Evolutionary conservation across 2,888 invertebrate genomes (phyloP).

Genomic region (Pocota personata): DNA sequence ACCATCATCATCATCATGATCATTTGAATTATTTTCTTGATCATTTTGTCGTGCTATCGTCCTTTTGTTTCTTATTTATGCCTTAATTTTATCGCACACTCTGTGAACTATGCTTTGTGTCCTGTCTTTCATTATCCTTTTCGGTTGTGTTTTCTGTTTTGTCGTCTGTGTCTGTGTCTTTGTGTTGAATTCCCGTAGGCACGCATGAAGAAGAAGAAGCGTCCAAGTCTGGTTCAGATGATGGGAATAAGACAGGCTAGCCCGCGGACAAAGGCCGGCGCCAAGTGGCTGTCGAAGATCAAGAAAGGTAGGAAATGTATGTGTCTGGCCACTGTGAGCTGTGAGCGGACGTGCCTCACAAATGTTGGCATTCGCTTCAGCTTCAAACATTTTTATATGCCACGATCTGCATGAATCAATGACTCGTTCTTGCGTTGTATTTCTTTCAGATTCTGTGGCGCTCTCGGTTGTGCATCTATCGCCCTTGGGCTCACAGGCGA

Average conservation of each 20-base stretch:
- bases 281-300: constrained; percentile 94
- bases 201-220: constrained; percentile 88
- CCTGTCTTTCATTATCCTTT: constrained; percentile 43
- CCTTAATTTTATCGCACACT: constrained; percentile 9
- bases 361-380: constrained; percentile 53
- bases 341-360: constrained; percentile 37
- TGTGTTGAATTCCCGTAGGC: constrained; percentile 82
- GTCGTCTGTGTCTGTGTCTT: constrained; percentile 65
- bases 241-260: constrained; percentile 91
- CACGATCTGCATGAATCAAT: constrained; percentile 26
- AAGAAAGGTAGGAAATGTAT: constrained; percentile 90
- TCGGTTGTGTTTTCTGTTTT: constrained; percentile 55
- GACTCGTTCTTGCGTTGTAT: constrained; percentile 54
- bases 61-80: constrained; percentile 21
- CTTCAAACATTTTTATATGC: constrained; percentile 11
- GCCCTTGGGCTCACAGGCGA: constrained; percentile 92
- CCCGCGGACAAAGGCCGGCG: constrained; percentile 93
- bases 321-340: constrained; percentile 79
- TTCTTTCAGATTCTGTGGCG: constrained; percentile 87
- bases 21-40: constrained; percentile 7
- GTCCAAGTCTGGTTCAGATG: constrained; percentile 92
- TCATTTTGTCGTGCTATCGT: constrained; percentile 54
- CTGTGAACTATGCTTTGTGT: constrained; percentile 62
- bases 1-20: constrained; percentile 15
- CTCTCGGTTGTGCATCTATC: constrained; percentile 92